Evolutionary conservation across 92 coral and sea anemone species (phyloP).

Genomic region (Phymanthus crucifer): DNA sequence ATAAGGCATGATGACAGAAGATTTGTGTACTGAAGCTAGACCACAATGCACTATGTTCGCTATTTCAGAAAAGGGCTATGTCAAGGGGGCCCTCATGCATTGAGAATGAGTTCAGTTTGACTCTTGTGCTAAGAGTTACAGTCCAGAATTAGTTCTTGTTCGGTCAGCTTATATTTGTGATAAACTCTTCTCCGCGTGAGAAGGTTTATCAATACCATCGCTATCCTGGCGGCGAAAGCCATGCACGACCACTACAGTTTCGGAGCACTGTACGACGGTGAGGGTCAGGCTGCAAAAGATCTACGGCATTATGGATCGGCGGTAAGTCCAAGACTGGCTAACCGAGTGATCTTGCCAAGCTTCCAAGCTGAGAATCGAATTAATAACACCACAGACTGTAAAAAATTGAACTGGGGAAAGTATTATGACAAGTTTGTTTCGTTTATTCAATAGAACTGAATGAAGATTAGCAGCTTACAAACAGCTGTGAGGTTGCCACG

Average conservation of each 20-base stretch:
- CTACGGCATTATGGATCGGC: not conserved
- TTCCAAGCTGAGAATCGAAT: not conserved
- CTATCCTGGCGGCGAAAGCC: conserved; percentile 7
- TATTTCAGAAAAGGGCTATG: no score
- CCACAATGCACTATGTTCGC: no score
- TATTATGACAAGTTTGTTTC: no score
- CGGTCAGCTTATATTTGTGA: not conserved
- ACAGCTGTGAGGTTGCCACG: no score
- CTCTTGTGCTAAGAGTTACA: not conserved
- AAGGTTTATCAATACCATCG: not conserved
- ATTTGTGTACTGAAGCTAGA: no score
- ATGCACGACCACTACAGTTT: not conserved
- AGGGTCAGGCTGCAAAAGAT: conserved; percentile 18
- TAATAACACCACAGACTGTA: not conserved
- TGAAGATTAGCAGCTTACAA: no score
- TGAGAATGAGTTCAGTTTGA: conserved; percentile 18
- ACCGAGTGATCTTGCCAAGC: not conserved
- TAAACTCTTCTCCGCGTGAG: conserved; percentile 6
- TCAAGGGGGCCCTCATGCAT: conserved; percentile 10
- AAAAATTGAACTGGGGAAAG: not conserved
- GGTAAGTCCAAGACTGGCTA: not conserved
- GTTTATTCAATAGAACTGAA: no score
- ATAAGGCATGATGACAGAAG: not conserved
- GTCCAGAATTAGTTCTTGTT: not conserved
- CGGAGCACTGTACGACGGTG: conserved; percentile 27